Evolutionary conservation across 2,888 invertebrate species (phyloP).

Genomic region (Venusia cambrica): DNA sequence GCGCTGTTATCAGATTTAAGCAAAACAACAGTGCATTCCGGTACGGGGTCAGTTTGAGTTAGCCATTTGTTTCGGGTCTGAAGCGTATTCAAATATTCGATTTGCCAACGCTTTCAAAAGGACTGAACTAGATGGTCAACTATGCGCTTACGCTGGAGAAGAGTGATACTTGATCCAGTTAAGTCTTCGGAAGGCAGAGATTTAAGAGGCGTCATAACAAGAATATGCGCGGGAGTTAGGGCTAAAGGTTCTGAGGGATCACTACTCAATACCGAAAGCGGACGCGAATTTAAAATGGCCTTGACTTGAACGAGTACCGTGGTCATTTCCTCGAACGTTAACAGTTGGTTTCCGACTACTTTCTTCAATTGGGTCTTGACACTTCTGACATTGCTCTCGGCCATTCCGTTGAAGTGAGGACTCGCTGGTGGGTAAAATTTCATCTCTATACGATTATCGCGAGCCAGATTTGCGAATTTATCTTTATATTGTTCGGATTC

Average conservation of each 20-base stretch:
- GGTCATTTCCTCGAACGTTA: slow-evolving; percentile 9
- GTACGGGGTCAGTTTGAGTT: no score
- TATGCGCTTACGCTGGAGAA: slow-evolving; percentile 4
- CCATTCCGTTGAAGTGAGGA: no score
- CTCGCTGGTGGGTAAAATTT: no score
- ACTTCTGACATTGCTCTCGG: no score
- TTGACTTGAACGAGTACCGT: slow-evolving; percentile 5
- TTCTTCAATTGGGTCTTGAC: slow-evolving; percentile 3
- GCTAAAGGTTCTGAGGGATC: neutral
- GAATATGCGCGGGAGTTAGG: slow-evolving; percentile 3
- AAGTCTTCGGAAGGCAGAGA: slow-evolving; percentile 2
- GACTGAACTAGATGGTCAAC: slow-evolving; percentile 2
- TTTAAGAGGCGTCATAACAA: slow-evolving; percentile 3
- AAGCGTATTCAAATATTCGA: no score
- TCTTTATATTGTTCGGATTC: slow-evolving; percentile 1
- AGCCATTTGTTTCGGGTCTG: no score
- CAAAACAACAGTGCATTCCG: no score
- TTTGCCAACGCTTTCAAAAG: slow-evolving; percentile 1
- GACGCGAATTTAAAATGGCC: slow-evolving; percentile 7
- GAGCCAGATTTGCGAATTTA: slow-evolving; percentile 1
- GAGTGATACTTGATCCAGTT: neutral
- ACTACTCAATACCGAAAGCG: slow-evolving; percentile 1
- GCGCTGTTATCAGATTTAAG: slow-evolving; percentile 1
- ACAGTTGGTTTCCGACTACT: neutral
- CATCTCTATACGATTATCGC: slow-evolving; percentile 1